A percentile compares a stretch with the other conserved stretches of the same genome.
Conservation (phyloP, 2,113 vertebrate genomes). For the Panurus biarmicus region DNA sequence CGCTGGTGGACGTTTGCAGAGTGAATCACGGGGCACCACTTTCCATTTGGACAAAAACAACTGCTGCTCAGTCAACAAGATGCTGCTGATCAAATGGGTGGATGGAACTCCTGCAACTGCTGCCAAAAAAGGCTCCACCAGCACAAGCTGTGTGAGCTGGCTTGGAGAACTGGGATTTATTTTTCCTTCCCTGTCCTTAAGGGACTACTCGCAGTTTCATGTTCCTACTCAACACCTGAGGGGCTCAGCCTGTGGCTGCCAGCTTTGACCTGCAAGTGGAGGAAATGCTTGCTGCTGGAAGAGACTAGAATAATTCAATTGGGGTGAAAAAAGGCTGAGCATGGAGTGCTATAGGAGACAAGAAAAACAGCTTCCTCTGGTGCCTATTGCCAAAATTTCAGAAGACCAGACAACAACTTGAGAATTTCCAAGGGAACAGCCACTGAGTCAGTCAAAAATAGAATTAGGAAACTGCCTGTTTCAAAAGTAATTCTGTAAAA, state of each 20-base stretch:
- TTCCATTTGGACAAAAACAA: not conserved
- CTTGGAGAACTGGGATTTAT: not conserved
- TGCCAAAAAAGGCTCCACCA: not conserved
- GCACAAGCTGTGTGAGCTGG: not conserved
- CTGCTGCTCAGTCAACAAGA: not conserved
- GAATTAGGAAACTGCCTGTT: slow-evolving; percentile 17
- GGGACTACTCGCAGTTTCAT: not conserved
- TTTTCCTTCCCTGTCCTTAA: not conserved
- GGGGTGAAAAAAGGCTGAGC: not conserved
- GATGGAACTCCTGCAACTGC: not conserved
- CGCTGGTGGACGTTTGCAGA: not conserved
- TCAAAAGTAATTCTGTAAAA: not conserved
- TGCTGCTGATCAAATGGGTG: slow-evolving; percentile 1
- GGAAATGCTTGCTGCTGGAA: not conserved
- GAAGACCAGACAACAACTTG: slow-evolving; percentile 37
- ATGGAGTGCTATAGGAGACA: not conserved
- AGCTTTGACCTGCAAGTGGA: not conserved
- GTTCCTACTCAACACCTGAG: not conserved
- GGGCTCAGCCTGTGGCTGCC: not conserved
- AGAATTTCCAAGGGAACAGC: slow-evolving; percentile 51
- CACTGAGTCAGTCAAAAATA: slow-evolving; percentile 36
- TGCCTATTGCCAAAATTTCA: slow-evolving; percentile 33
- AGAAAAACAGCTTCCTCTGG: slow-evolving; percentile 35
- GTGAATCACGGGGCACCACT: slow-evolving; percentile 20
- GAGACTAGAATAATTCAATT: not conserved